Percentiles rank a stretch among this genome's conserved stretches.
These are phyloP conservation scores for Dallia pectoralis DNA, from an alignment of 2,797 vertebrate genomes.

Conservation along the genomic window DNA sequence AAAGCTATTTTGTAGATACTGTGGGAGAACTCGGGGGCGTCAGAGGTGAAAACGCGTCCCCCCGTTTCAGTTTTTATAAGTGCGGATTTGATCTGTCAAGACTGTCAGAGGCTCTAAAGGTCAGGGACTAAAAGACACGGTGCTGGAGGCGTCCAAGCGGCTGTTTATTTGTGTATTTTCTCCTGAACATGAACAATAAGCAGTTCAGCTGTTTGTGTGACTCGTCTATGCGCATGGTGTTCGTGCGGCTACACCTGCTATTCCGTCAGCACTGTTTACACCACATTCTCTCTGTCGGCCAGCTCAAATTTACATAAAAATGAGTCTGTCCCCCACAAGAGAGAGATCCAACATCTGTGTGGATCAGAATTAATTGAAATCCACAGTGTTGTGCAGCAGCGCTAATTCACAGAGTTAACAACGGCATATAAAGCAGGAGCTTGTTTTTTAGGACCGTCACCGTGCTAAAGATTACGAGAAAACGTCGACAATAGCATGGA, in stretches of 20 bases:
- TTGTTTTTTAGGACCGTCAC: conserved; percentile 73
- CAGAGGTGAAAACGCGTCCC: neutral
- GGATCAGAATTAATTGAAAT: conserved; percentile 82
- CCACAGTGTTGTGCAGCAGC: conserved; percentile 73
- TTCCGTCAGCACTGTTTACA: neutral
- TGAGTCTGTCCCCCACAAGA: conserved; percentile 63
- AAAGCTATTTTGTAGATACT: conserved; percentile 10
- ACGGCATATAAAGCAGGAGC: conserved; percentile 68
- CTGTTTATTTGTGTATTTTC: neutral
- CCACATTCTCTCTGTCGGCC: conserved; percentile 49
- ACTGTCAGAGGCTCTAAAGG: conserved; percentile 11
- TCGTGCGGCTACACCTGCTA: neutral
- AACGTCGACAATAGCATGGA: neutral
- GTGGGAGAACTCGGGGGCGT: neutral
- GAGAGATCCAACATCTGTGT: conserved; percentile 79
- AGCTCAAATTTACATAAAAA: conserved; percentile 76
- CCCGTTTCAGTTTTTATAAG: neutral
- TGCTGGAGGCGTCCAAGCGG: neutral
- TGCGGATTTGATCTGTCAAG: conserved; percentile 30
- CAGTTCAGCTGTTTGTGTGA: neutral
- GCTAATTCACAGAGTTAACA: conserved; percentile 74
- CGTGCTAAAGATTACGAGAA: conserved; percentile 36
- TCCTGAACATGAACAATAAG: neutral
- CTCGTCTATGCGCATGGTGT: neutral
- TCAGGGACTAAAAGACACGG: neutral